Evolutionary conservation across 2,888 invertebrate species (phyloP).

Genomic region (Linyphia triangularis): DNA sequence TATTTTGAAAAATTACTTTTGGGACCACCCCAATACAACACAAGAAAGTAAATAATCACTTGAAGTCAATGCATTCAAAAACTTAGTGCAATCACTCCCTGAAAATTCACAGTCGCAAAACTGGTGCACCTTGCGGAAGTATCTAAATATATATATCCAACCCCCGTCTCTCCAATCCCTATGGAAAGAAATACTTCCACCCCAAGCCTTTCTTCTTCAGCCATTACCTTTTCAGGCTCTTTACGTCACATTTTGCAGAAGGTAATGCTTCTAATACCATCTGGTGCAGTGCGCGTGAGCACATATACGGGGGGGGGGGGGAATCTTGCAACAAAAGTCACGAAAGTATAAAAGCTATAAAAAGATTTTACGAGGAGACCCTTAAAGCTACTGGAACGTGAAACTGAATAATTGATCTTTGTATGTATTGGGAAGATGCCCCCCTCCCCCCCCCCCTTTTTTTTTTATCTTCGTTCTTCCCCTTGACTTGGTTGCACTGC

Average conservation of each 20-base stretch:
- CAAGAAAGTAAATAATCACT: no score
- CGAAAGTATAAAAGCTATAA: slow-evolving; percentile 60
- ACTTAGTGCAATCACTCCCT: no score
- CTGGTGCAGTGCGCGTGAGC: slow-evolving; percentile 36
- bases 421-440: slow-evolving; percentile 48
- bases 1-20: no score
- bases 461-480: not conserved
- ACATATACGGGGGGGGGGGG: not conserved
- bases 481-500: not conserved
- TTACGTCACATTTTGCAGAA: slow-evolving; percentile 36
- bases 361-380: slow-evolving; percentile 65
- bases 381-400: slow-evolving; percentile 73
- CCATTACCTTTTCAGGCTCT: slow-evolving; percentile 47
- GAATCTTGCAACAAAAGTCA: slow-evolving; percentile 55
- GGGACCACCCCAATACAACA: no score
- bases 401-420: slow-evolving; percentile 74
- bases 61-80: no score
- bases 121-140: not conserved
- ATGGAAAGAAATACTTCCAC: not conserved
- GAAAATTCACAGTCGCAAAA: no score
- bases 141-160: slow-evolving; percentile 8
- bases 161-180: not conserved
- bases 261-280: slow-evolving; percentile 62
- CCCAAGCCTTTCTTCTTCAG: not conserved
- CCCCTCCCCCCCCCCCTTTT: not conserved